Conservation (phyloP, 1,140 invertebrate genomes). For the Aethina tumida region DNA sequence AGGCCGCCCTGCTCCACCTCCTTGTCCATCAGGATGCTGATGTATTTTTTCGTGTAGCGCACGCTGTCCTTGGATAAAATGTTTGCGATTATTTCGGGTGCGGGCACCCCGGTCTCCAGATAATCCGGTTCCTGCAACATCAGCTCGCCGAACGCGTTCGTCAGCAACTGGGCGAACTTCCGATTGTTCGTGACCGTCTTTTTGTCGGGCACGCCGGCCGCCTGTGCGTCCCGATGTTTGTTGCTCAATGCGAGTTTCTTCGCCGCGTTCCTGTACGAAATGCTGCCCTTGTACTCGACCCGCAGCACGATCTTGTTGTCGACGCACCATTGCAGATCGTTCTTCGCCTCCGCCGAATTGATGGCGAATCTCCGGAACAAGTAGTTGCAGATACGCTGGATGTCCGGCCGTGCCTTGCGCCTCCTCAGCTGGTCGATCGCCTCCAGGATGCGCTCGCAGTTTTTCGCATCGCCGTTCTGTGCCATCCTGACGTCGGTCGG, state of each 20-base stretch:
- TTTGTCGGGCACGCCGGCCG: conserved; percentile 36
- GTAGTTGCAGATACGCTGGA: conserved; percentile 72
- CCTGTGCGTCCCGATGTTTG: conserved; percentile 39
- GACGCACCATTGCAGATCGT: conserved; percentile 63
- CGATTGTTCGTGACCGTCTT: conserved; percentile 17
- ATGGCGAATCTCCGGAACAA: conserved; percentile 62
- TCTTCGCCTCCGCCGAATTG: conserved; percentile 58
- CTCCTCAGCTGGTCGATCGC: conserved; percentile 73
- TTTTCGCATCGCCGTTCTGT: conserved; percentile 49
- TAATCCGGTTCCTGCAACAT: conserved; percentile 61
- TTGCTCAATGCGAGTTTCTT: conserved; percentile 49
- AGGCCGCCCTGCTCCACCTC: conserved; percentile 56
- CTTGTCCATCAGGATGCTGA: conserved; percentile 53
- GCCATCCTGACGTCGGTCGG: conserved; percentile 16
- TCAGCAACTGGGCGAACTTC: conserved; percentile 42
- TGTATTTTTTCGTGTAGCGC: conserved; percentile 52
- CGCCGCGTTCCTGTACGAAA: conserved; percentile 73
- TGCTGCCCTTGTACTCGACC: conserved; percentile 79
- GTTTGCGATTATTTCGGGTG: conserved; percentile 50
- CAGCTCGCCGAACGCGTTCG: conserved; percentile 55
- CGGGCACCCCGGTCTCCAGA: conserved; percentile 57
- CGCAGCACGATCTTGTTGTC: conserved; percentile 67
- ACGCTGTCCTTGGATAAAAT: conserved; percentile 50
- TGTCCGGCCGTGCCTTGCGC: conserved; percentile 72
- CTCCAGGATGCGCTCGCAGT: conserved; percentile 66